Base-by-base conservation (phyloP, 2,797 vertebrate genomes). In the Chloroceryle inda region DNA sequence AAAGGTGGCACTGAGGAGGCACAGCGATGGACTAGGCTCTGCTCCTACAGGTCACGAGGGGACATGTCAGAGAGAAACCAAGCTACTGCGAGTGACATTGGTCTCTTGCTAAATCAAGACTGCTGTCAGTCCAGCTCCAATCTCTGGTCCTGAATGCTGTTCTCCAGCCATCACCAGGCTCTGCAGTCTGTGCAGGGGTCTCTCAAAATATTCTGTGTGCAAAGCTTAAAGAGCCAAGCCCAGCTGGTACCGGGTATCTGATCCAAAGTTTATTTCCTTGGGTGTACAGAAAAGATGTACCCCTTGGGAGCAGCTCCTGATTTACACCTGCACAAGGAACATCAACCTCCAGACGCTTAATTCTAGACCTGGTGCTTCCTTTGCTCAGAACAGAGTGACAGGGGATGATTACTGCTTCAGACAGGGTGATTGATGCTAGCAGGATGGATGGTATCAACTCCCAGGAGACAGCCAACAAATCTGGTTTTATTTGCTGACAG, bases 401-500 rank as follows among this genome's bases (percentile, higher is more conserved):
- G 82, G 73, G 47, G 42, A 86, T 71, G 95, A 91, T 92, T 87
- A 71, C 85, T 84, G 66, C 52, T 88, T 72, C 90, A 93, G 81
- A 91, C 68, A 61, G 77, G 76, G 75, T 94, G 95, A 97, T 88
- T 83, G 96, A 97, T 96, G 92, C 64, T 64, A 77, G 86, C 38
- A 63, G 81, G 79, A 88, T 42, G 50, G 92, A 92, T 80, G 85
- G 63, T 71, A 88, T 73, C 76, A 67, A 68, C 80, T 67, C 78
- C 72, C 18, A 3, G 29, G 75, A 93, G 91, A 91, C 47, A 72
- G 42, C 50, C 75, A 81, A 85, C 72, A 92, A 82, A 88, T 91
- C 87, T 58, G 63, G 38, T 71, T 96, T 92, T 94, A 93, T 86
- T 89, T 93, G 94, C 83, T 95, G 85, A 96, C 94, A 97, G 83